Evolutionary conservation across 2,113 vertebrate species (phyloP).

Genomic region (Tricholaema leucomelas): DNA sequence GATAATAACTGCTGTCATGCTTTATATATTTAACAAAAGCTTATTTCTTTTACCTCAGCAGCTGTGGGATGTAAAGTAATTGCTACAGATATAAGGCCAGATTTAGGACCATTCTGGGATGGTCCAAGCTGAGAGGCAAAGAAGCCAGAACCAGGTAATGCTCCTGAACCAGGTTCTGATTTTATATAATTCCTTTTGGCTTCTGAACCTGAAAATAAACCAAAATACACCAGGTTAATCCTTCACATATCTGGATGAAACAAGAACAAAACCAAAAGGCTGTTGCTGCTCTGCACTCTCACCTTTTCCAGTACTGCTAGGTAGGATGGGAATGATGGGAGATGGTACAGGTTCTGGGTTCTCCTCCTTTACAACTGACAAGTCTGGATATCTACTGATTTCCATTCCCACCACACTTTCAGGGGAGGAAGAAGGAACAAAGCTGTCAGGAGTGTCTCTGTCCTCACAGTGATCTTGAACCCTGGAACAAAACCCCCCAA

Average conservation of each 20-base stretch:
- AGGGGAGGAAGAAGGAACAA: constrained; percentile 93
- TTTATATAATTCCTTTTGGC: constrained; percentile 88
- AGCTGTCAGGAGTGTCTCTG: constrained; percentile 86
- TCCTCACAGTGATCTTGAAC: constrained; percentile 85
- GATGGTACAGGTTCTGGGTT: constrained; percentile 88
- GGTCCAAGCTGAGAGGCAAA: constrained; percentile 81
- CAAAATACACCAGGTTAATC: background rate
- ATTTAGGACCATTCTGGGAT: constrained; percentile 84
- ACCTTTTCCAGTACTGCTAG: constrained; percentile 89
- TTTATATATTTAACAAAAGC: background rate
- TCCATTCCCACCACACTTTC: constrained; percentile 90
- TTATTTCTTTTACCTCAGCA: constrained; percentile 84
- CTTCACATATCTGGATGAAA: background rate
- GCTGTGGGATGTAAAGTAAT: constrained; percentile 91
- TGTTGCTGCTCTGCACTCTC: background rate
- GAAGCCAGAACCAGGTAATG: constrained; percentile 69
- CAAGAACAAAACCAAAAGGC: too few species aligned
- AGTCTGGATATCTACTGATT: constrained; percentile 90
- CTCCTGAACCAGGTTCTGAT: constrained; percentile 77
- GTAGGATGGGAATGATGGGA: constrained; percentile 89
- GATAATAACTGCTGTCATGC: background rate
- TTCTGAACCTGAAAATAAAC: constrained; percentile 78
- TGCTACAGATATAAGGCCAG: constrained; percentile 91
- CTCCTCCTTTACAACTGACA: constrained; percentile 91
- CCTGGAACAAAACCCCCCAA: constrained; percentile 62